These are phyloP conservation scores for Drosophila punjabiensis DNA, from an alignment of 1,140 invertebrate genomes.

Conservation along the genomic window DNA sequence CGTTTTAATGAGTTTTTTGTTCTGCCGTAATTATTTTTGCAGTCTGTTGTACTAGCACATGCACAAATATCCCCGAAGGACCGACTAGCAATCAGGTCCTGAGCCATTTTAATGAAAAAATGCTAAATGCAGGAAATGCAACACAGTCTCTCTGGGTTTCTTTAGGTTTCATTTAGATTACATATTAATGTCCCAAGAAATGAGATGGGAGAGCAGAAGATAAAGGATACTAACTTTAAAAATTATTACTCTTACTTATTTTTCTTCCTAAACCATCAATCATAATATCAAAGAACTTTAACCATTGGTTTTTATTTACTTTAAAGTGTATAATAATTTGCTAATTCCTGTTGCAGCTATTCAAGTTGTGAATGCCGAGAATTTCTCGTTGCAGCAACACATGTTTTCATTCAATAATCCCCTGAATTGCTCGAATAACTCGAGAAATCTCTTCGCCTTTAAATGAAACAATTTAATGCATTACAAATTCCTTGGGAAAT, in stretches of 20 bases:
- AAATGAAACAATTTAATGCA: conserved; percentile 5
- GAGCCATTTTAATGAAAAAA: conserved; percentile 46
- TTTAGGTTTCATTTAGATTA: not conserved
- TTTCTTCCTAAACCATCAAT: not conserved
- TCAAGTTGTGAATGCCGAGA: not conserved
- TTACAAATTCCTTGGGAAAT: conserved; percentile 3
- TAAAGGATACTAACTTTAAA: not conserved
- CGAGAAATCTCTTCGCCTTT: not conserved
- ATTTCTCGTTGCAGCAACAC: not conserved
- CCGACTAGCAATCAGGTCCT: conserved; percentile 34
- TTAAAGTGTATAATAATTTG: not conserved
- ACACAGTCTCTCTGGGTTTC: not conserved
- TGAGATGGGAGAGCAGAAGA: not conserved
- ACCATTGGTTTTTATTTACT: not conserved
- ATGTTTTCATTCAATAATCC: conserved; percentile 1
- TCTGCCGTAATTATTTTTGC: conserved; percentile 66
- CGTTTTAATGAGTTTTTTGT: conserved; percentile 79
- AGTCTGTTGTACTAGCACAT: conserved; percentile 43
- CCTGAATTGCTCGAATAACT: not conserved
- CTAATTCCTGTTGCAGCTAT: not conserved
- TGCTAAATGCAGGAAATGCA: conserved; percentile 30
- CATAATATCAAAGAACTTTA: not conserved
- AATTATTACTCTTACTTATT: not conserved
- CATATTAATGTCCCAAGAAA: conserved; percentile 1
- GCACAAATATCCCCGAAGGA: conserved; percentile 40